These are phyloP conservation scores for Montipora cactus DNA, from an alignment of 64 coral and sea anemone species.

Conservation along the genomic window DNA sequence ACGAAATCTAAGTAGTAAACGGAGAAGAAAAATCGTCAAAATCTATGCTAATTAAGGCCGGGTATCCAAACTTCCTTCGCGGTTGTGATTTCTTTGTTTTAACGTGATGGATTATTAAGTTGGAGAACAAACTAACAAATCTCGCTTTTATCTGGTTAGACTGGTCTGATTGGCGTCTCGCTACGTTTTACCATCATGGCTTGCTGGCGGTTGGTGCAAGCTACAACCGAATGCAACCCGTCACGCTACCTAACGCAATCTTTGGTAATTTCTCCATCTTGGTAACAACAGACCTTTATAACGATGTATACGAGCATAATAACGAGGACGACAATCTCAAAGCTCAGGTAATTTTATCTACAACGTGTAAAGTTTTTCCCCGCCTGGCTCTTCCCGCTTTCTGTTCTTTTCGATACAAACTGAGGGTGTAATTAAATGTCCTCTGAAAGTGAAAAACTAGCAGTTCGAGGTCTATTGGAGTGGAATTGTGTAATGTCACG, in stretches of 20 bases:
- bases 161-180: constrained; percentile 62
- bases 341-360: neutral
- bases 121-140: neutral
- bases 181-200: constrained; percentile 40
- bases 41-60: too few relatives aligned
- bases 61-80: too few relatives aligned
- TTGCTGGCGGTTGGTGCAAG: constrained; percentile 52
- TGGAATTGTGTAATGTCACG: too few relatives aligned
- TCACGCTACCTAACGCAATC: constrained; percentile 70
- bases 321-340: constrained; percentile 77
- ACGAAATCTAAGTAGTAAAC: too few relatives aligned
- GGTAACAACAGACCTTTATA: constrained; percentile 74
- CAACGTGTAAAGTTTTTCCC: too few relatives aligned
- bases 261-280: constrained; percentile 80
- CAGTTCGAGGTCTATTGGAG: neutral
- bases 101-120: neutral
- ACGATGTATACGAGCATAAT: constrained; percentile 77
- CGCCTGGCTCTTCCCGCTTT: neutral
- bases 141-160: constrained; percentile 8
- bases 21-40: too few relatives aligned
- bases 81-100: too few relatives aligned
- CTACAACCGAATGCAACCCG: constrained; percentile 55
- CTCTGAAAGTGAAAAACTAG: too few relatives aligned
- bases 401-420: neutral
- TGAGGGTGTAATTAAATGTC: too few relatives aligned